Conservation (phyloP, 2,888 invertebrate species). For the Xestobium rufovillosum region DNA sequence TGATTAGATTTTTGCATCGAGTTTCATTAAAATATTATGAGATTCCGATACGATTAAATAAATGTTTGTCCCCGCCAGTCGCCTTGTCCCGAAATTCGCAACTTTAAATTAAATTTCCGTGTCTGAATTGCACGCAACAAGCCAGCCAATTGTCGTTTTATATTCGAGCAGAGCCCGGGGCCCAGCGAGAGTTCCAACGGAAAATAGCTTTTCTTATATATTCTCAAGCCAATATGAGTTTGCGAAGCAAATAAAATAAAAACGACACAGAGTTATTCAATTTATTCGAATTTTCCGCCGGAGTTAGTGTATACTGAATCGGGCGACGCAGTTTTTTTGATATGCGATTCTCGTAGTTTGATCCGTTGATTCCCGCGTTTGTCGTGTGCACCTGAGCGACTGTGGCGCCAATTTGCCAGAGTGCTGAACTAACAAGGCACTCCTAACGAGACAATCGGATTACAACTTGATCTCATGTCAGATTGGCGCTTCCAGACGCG, state of each 20-base stretch:
- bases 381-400: too few relatives aligned
- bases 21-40: too few relatives aligned
- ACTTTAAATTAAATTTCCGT: constrained; percentile 45
- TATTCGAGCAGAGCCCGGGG: constrained; percentile 35
- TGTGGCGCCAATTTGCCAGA: constrained; percentile 36
- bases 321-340: too few relatives aligned
- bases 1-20: too few relatives aligned
- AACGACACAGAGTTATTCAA: constrained; percentile 42
- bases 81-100: constrained; percentile 41
- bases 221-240: constrained; percentile 28
- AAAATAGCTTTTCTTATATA: constrained; percentile 40
- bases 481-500: constrained; percentile 37
- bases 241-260: constrained; percentile 38
- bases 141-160: constrained; percentile 41
- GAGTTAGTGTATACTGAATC: constrained; percentile 37
- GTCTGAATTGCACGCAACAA: constrained; percentile 44
- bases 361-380: too few relatives aligned
- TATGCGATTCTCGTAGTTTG: too few relatives aligned
- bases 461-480: constrained; percentile 40
- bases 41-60: too few relatives aligned
- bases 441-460: constrained; percentile 43
- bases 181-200: constrained; percentile 27
- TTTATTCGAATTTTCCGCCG: constrained; percentile 40
- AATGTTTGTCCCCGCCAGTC: too few relatives aligned
- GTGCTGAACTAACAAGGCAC: constrained; percentile 40